phyloP scores from a whole-genome alignment of 2,888 invertebrate genomes.

The Formica aserva region DNA sequence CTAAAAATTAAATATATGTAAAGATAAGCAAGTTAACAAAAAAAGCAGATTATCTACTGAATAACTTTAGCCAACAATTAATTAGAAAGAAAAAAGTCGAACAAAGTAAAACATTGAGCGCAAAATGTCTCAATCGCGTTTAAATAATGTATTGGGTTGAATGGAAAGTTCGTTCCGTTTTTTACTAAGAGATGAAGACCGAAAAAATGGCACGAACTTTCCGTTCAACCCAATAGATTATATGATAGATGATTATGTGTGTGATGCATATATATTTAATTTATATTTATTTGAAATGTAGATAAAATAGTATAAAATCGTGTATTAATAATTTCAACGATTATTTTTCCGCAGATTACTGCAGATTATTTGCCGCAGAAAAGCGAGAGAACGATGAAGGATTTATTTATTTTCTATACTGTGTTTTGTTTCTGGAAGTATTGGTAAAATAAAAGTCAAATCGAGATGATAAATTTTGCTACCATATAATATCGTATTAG shows the following conservation, averaged over 20 bases:
- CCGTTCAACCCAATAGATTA: not conserved
- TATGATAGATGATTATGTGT: not conserved
- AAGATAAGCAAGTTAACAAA: not conserved
- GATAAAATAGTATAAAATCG: not conserved
- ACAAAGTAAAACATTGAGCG: not conserved
- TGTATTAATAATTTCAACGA: not conserved
- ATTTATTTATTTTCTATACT: not conserved
- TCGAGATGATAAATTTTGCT: not conserved
- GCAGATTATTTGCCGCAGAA: not conserved
- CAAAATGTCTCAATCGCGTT: too few relatives aligned
- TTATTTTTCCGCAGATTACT: not conserved
- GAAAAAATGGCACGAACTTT: too few relatives aligned
- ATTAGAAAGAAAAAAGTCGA: not conserved
- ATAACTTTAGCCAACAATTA: not conserved
- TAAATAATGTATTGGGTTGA: too few relatives aligned
- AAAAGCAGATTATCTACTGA: not conserved
- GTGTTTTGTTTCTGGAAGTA: slow-evolving; percentile 3
- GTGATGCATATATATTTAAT: not conserved
- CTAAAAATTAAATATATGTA: not conserved
- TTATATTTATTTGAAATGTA: not conserved
- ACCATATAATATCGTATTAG: not conserved
- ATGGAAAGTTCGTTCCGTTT: too few relatives aligned
- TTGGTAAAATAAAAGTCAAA: slow-evolving; percentile 17
- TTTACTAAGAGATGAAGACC: too few relatives aligned
- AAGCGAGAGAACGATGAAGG: not conserved